Conservation (phyloP, 2,888 invertebrate species). For the Encarsia formosa region DNA sequence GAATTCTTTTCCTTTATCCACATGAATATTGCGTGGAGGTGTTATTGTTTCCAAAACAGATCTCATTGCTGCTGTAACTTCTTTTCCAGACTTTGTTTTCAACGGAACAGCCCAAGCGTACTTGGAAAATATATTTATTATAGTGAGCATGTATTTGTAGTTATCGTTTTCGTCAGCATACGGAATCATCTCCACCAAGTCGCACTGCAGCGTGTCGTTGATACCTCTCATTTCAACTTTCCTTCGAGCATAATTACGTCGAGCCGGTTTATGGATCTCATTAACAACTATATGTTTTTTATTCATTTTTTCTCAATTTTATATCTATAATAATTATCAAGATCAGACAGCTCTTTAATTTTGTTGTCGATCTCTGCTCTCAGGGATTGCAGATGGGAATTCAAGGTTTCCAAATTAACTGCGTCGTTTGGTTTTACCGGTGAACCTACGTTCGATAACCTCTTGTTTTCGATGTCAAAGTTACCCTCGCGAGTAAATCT, state of each 20-base stretch:
- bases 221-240: no score
- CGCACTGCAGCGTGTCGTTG: constrained; percentile 30
- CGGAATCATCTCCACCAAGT: constrained; percentile 23
- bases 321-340: no score
- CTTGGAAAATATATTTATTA: constrained; percentile 44
- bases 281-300: no score
- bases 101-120: constrained; percentile 36
- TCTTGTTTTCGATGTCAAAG: constrained; percentile 5
- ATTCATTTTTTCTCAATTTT: no score
- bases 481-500: constrained; percentile 2
- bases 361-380: no score
- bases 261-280: constrained; percentile 4
- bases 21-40: background rate
- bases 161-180: constrained; percentile 28
- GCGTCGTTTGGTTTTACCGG: constrained; percentile 2
- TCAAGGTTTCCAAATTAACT: background rate
- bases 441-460: constrained; percentile 3
- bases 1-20: background rate
- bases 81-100: no score
- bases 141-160: constrained; percentile 40
- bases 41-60: no score
- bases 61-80: no score
- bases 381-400: no score
- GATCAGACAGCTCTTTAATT: no score
- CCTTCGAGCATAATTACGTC: constrained; percentile 6